Conservation (phyloP, 2,888 invertebrate species). For the Acronicta aceris region DNA sequence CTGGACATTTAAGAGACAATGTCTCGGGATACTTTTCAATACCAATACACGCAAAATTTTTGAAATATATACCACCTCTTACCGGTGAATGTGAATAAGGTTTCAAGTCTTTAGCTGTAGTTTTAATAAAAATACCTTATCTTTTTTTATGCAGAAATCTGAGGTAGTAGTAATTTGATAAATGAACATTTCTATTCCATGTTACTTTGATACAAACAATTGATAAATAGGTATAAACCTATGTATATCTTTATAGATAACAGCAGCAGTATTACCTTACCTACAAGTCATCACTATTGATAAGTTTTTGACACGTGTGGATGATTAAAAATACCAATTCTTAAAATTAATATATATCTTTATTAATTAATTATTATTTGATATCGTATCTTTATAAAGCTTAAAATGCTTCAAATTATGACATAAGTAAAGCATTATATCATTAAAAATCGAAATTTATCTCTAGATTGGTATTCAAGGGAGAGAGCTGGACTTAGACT, state of each 20-base stretch:
- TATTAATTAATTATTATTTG: not conserved
- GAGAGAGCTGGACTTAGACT: too few relatives aligned
- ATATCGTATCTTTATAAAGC: not conserved
- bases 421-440: too few relatives aligned
- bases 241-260: not conserved
- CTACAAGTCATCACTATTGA: not conserved
- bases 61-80: slow-evolving; percentile 59
- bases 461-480: too few relatives aligned
- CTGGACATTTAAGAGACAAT: slow-evolving; percentile 72
- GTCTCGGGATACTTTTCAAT: slow-evolving; percentile 72
- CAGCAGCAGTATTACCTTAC: too few relatives aligned
- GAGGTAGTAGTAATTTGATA: not conserved
- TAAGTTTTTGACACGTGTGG: not conserved
- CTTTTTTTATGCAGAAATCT: too few relatives aligned
- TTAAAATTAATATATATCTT: not conserved
- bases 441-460: too few relatives aligned
- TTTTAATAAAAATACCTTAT: not conserved
- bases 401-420: too few relatives aligned
- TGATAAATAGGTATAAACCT: not conserved
- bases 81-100: slow-evolving; percentile 4
- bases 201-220: not conserved
- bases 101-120: not conserved
- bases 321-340: slow-evolving; percentile 1
- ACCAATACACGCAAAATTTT: slow-evolving; percentile 70
- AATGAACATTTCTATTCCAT: not conserved